Percentiles rank a stretch among this genome's conserved stretches.
Evolutionary conservation across 2,888 invertebrate species (phyloP).

Genomic region (Orthosia incerta): DNA sequence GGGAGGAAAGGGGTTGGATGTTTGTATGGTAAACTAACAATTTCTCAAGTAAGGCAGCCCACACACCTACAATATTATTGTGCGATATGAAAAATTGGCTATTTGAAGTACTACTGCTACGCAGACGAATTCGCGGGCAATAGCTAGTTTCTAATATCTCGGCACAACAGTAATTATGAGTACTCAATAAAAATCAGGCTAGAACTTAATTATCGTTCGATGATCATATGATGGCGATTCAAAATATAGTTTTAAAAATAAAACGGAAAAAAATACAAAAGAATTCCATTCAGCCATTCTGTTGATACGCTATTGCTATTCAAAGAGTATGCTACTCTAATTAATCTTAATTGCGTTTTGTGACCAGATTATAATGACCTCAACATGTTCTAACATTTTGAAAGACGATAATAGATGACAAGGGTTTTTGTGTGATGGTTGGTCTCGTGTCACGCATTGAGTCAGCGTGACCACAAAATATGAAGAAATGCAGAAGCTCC

Average conservation of each 20-base stretch:
- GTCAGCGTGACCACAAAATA: slow-evolving; percentile 68
- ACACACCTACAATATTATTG: too few relatives aligned
- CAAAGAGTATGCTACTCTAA: slow-evolving; percentile 71
- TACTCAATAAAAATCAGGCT: slow-evolving; percentile 8
- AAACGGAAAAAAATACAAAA: slow-evolving; percentile 31
- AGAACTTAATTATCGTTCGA: slow-evolving; percentile 27
- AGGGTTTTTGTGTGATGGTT: slow-evolving; percentile 66
- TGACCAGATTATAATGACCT: slow-evolving; percentile 65
- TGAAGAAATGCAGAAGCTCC: slow-evolving; percentile 29
- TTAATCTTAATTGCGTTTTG: slow-evolving; percentile 80
- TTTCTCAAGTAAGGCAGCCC: too few relatives aligned
- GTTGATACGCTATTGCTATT: slow-evolving; percentile 48
- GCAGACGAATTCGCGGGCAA: too few relatives aligned
- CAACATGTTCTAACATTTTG: slow-evolving; percentile 20
- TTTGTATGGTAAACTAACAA: too few relatives aligned
- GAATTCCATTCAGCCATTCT: slow-evolving; percentile 47
- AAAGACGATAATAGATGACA: slow-evolving; percentile 52
- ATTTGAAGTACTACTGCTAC: too few relatives aligned
- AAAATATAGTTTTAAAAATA: slow-evolving; percentile 20
- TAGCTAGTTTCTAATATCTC: not conserved
- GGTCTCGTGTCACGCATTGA: slow-evolving; percentile 76
- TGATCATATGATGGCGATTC: slow-evolving; percentile 7
- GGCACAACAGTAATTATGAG: not conserved
- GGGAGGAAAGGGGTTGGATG: too few relatives aligned
- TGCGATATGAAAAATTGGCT: too few relatives aligned